These are phyloP conservation scores for Steatornis caripensis DNA, from an alignment of 2,113 vertebrate genomes.

Conservation along the genomic window DNA sequence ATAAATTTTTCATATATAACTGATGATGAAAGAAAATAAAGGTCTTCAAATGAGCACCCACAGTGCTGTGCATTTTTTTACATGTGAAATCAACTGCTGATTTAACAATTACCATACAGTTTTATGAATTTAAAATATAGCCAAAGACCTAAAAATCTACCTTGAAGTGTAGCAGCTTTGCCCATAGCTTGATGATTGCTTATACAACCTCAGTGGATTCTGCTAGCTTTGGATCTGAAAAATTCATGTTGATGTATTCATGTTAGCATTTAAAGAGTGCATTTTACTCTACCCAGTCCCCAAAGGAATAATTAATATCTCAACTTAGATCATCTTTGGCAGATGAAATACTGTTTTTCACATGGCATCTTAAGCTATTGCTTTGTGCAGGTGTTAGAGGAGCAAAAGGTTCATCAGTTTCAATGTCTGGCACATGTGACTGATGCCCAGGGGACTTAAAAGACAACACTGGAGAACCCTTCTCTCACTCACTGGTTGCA, in stretches of 20 bases:
- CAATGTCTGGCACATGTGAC: neutral
- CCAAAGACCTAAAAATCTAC: neutral
- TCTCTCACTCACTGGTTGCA: neutral
- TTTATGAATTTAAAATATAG: neutral
- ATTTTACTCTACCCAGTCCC: neutral
- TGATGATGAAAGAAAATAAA: neutral
- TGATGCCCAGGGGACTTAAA: neutral
- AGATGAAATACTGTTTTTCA: slow-evolving; percentile 36
- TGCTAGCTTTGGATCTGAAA: neutral
- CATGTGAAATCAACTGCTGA: neutral
- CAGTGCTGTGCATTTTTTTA: neutral
- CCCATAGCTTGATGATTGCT: neutral
- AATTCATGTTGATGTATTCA: neutral
- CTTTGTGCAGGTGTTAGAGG: slow-evolving; percentile 26
- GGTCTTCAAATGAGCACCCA: neutral
- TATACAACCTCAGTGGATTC: neutral
- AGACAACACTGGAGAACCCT: neutral
- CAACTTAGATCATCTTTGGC: slow-evolving; percentile 37
- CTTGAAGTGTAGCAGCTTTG: neutral
- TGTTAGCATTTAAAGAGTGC: neutral
- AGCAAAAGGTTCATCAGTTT: slow-evolving; percentile 16
- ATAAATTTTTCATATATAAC: neutral
- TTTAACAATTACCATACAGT: neutral
- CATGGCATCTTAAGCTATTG: neutral
- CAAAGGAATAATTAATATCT: slow-evolving; percentile 56